Evolutionary conservation across 2,113 vertebrate genomes (phyloP), one percentile per base, ranked within the genome.

Genomic region (Pionites leucogaster): DNA sequence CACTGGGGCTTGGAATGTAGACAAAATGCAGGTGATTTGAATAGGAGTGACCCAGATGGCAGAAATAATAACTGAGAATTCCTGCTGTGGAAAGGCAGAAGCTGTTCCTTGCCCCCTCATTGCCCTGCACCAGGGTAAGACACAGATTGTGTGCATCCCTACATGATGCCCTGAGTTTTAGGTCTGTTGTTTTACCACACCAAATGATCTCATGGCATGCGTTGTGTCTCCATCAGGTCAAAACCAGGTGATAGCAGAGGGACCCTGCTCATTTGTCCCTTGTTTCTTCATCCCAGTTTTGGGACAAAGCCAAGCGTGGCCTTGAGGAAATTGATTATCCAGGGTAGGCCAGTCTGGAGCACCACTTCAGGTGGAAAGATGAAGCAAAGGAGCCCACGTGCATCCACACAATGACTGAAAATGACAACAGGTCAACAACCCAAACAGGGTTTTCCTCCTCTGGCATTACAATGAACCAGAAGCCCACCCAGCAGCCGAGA

Each of bases 121-220:
- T 81, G 81, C 29, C 44, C 44, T 67, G 60, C 10, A 50, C 39
- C 16, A 42, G 72, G 23, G 31, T 19, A 33, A 44, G 25, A 77
- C 37, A 52, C 33, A 46, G 44, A 17, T 6, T 15, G 0, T 7
- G 24, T 27, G 35, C 46, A 52, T 4, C 39, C 28, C 29, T 67
- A 24, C 2, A 1, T 13, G 19, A 23, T 28, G 33, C 7, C 9
- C 42, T 60, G 71, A 27, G 52, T 9, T 49, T 68, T 10, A 23
- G 16, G 14, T 18, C 31, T 37, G 46, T 25, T 65, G 23, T 88
- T 71, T 71, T 9, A 33, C 27, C 49, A 62, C 64, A 35, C 9
- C 70, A 67, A 67, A 70, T 1, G 3, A 19, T 23, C n/a, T 64
- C 0, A 1, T 9, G 42, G 10, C 7, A 19, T 1, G 18, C 7